Base-by-base conservation (phyloP, 1,140 invertebrate species). In the Triops cancriformis region DNA sequence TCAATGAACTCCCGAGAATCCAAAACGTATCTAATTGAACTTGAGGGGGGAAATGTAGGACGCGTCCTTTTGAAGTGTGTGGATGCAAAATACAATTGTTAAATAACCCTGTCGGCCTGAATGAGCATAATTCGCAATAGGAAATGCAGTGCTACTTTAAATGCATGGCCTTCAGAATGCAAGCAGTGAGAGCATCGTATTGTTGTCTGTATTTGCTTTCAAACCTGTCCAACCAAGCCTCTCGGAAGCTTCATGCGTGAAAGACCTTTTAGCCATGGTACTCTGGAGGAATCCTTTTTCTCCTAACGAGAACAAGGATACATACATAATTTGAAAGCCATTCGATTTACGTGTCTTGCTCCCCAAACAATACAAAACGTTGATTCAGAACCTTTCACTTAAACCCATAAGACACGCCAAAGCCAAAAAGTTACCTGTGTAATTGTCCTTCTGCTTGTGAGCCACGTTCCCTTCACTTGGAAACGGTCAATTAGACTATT, bases 41-140 rank as follows among this genome's bases (percentile, higher is more conserved):
- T 64, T 64, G 14, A n/a, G n/a, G n/a, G 51, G 51, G n/a, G 51
- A 64, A n/a, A 64, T 64, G 51, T 64, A 64, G 51, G 51, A 64
- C 51, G n/a, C 51, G 51, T 64, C 51, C 51, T 64, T 64, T 64
- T 37, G 2, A 7, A 64, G 51, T 23, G 51, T 64, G 23, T 23
- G 18, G 9, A 37, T 23, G 51, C 51, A 64, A n/a, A 64, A 64
- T 1, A 64, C 9, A 9, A 18, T 64, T 10, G 14, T 6, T 23
- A 64, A 37, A 64, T 64, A 64, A 11, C 51, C 51, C 23, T 64
- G 51, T 23, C 23, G 14, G 23, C 23, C 51, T 64, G 51, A 64
- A 64, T 64, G 51, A 64, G 51, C 11, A 64, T 0, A 23, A n/a
- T 64, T 64, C 23, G 51, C 51, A 64, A 11, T n/a, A 64, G 51